Evolutionary conservation across 2,888 invertebrate genomes (phyloP), one percentile per base, ranked within the genome.

Genomic region (Athripsodes cinereus): DNA sequence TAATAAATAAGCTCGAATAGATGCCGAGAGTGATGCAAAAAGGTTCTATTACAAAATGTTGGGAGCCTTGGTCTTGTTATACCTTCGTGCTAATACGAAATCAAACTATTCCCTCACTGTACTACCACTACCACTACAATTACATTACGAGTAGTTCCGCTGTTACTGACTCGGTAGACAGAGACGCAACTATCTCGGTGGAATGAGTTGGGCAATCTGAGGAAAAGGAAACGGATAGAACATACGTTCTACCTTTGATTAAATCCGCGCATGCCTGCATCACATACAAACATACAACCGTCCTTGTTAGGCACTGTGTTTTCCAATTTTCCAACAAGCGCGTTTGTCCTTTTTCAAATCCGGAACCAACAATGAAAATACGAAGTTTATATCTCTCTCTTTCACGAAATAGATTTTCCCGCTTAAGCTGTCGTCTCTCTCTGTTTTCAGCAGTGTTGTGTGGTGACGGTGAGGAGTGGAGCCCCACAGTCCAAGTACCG

Each of bases 211-310:
- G 34, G 50, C 16, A 13, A n/a, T 46, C 55, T 57, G 40, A 59
- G 62, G 60, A 62, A 62, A 62, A 62, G 62, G 62, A 62, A 62
- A 59, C 62, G 60, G 55, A 59, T 60, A 56, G 60, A 62, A 56
- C 62, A 62, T 62, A 62, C 62, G 62, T 55, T 60, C 59, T 46
- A 59, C 57, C 60, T 62, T 62, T 59, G 62, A 62, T 52, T 55
- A 60, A 59, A 60, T 62, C 59, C 62, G 60, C 58, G 60, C 60
- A 58, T 54, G 58, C 53, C 34, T 55, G 55, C 49, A 40, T 57
- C 55, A 34, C 46, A 44, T 26, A 40, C 40, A 50, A 60, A 57
- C 22, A 58, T 59, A 53, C 51, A 16, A 2, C 54, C 34, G 57
- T 62, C 62, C 49, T 50, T 56, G 34, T 61, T 57, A 20, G 20